These are phyloP conservation scores for Todiramphus saurophagus DNA, from an alignment of 2,113 vertebrate genomes.

Conservation along the genomic window DNA sequence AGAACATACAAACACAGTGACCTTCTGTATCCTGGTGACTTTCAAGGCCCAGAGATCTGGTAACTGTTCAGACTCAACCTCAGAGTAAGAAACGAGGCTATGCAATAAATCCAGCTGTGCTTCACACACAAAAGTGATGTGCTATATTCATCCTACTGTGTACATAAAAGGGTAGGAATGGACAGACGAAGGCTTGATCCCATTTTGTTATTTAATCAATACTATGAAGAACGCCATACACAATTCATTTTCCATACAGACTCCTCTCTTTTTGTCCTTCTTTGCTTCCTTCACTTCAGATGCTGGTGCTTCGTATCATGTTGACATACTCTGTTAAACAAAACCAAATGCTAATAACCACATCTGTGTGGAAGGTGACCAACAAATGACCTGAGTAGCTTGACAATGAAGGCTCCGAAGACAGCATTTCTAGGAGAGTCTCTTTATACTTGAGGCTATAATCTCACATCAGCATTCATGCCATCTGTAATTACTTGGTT, in stretches of 20 bases:
- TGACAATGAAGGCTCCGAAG: background rate
- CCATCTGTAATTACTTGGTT: background rate
- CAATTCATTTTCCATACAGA: background rate
- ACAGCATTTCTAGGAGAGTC: background rate
- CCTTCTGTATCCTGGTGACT: background rate
- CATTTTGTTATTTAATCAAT: background rate
- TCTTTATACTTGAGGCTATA: background rate
- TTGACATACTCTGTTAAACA: background rate
- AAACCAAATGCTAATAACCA: background rate
- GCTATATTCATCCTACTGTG: background rate
- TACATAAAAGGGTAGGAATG: background rate
- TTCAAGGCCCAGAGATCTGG: background rate
- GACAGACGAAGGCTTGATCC: background rate
- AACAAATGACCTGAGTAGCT: background rate
- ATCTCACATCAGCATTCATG: background rate
- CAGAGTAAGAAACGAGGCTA: background rate
- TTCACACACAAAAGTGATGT: background rate
- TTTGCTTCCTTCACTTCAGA: background rate
- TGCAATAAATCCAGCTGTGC: background rate
- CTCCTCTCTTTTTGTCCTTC: background rate
- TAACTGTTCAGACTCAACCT: background rate
- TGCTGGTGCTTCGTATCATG: background rate
- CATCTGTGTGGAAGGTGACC: background rate
- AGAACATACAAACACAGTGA: background rate
- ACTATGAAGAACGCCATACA: background rate